phyloP scores from a whole-genome alignment of 23 tunicate species.

The Ascidia mentula region DNA sequence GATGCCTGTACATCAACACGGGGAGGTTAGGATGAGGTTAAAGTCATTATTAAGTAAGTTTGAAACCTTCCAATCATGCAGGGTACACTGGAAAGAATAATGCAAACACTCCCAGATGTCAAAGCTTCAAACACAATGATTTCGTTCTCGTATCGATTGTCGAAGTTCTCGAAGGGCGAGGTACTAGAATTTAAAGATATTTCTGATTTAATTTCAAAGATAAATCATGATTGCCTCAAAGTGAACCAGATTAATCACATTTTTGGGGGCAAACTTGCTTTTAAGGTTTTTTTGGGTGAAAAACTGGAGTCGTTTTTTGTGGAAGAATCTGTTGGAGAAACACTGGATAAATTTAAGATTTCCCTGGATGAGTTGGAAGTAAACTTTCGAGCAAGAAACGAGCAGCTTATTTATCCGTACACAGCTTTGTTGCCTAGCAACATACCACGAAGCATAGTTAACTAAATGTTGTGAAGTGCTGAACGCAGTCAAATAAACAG shows the following conservation, averaged over 20 bases:
- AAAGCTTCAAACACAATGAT: slow-evolving; percentile 29
- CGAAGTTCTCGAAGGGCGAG: slow-evolving; percentile 52
- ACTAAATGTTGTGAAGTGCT: background rate
- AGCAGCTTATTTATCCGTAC: background rate
- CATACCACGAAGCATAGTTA: background rate
- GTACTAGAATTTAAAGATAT: too few relatives aligned
- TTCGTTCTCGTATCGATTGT: slow-evolving; percentile 42
- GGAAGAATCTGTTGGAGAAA: background rate
- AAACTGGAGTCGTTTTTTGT: background rate
- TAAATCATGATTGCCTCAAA: too few relatives aligned
- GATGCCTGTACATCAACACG: slow-evolving; percentile 64
- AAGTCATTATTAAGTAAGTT: too few relatives aligned
- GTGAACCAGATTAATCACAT: too few relatives aligned
- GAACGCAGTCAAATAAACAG: too few relatives aligned
- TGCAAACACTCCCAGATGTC: slow-evolving; percentile 53
- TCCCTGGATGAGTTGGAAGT: background rate
- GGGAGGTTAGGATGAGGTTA: too few relatives aligned
- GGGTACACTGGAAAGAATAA: background rate
- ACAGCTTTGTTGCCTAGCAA: background rate
- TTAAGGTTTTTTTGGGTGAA: slow-evolving; percentile 10
- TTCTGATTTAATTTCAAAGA: too few relatives aligned
- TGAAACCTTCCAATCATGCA: background rate
- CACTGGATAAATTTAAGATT: background rate
- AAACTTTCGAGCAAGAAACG: slow-evolving; percentile 2
- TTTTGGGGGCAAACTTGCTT: too few relatives aligned